Conservation (phyloP, 2,797 vertebrate genomes). For the Onychomys arenicola region DNA sequence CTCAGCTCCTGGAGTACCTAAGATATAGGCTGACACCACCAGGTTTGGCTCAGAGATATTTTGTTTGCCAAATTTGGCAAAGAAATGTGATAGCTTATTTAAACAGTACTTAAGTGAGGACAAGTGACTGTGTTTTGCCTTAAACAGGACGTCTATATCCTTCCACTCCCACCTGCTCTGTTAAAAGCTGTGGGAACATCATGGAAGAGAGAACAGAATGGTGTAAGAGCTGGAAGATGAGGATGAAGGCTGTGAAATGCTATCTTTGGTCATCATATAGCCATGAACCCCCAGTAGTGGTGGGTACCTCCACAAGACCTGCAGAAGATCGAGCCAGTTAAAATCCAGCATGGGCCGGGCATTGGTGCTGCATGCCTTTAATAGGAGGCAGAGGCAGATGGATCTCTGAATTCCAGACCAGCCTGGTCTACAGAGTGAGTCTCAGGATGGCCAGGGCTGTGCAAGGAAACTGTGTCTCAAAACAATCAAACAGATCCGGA, state of each 20-base stretch:
- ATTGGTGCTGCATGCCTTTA: not conserved
- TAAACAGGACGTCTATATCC: not conserved
- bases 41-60: not conserved
- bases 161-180: not conserved
- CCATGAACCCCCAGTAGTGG: not conserved
- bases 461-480: not conserved
- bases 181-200: not conserved
- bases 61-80: not conserved
- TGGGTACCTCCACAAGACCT: not conserved
- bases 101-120: not conserved
- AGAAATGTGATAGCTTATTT: not conserved
- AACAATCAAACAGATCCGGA: not conserved
- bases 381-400: not conserved
- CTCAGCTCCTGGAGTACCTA: not conserved
- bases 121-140: not conserved
- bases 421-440: not conserved
- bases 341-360: not conserved
- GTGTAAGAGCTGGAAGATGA: not conserved
- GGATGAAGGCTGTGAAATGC: not conserved
- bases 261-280: not conserved
- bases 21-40: not conserved
- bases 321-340: not conserved
- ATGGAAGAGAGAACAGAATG: not conserved
- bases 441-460: not conserved
- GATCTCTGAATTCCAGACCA: not conserved